Base-by-base conservation (phyloP, 1,140 invertebrate genomes). In the Lanistes nyassanus region DNA sequence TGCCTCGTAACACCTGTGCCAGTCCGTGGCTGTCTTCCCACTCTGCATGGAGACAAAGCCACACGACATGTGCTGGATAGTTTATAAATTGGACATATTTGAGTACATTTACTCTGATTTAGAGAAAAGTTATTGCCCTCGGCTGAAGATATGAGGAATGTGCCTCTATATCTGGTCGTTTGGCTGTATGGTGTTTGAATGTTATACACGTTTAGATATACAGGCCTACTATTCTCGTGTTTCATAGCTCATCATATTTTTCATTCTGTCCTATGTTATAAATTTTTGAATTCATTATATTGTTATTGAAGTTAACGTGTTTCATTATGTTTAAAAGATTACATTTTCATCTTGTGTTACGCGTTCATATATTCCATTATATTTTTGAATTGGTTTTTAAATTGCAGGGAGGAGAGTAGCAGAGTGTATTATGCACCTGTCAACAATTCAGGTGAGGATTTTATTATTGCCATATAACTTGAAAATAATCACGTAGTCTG, bases 401-500 rank as follows among this genome's bases (percentile, higher is more conserved):
- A 68, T 80, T 77, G 13, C 76, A 84, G 83, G 84, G 31, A 53
- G 84, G 74, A 74, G 84, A 60, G 64, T 84, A 13, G 82, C 81
- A 16, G 83, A 85, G 74, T 80, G 76, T 9, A 77, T 83, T 69
- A 82, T 84, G 42, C 82, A 83, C 74, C 66, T 82, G 29, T 72
- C 80, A 31, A 79, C 83, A 42, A 77, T 81, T 34, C 77, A 81
- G 76, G 84, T 84, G 67, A 82, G 78, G 75, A 26, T 79, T 60
- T 13, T n/a, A n/a, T n/a, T n/a, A n/a, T n/a, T n/a, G n/a, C n/a
- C n/a, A n/a, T n/a, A n/a, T n/a, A n/a, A n/a, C n/a, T n/a, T n/a
- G n/a, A n/a, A n/a, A n/a, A n/a, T n/a, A n/a, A n/a, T n/a, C n/a
- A n/a, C n/a, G n/a, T n/a, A n/a, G n/a, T n/a, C n/a, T n/a, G n/a